Base-by-base conservation (phyloP, 2,888 invertebrate species). In the Lamproptera curius region DNA sequence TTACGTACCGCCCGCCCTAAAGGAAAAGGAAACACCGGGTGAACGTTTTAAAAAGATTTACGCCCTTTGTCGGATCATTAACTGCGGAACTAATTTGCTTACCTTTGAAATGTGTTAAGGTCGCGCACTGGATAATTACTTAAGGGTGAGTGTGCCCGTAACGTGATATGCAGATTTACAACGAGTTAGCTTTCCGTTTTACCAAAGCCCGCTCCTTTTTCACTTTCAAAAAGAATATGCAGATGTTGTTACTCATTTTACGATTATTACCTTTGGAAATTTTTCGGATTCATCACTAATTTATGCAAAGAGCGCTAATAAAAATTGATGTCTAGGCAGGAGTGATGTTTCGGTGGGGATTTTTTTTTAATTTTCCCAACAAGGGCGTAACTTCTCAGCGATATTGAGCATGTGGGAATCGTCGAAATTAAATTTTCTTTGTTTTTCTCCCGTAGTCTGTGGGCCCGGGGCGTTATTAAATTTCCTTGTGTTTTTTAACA, bases 401-500 rank as follows among this genome's bases (percentile, higher is more conserved):
- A 78, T 85, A 85, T 85, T 70, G 80, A 82, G 81, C 84, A 85
- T 87, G 82, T 87, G 86, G 86, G 85, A 87, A 83, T 86, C 80
- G 82, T 80, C 66, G 74, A 79, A 86, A 87, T 86, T 86, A 81
- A 85, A 84, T 86, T 85, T 86, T 82, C 85, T 86, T 86, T 87
- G 82, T 85, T 85, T 84, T 83, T 59, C 72, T 71, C 65, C 63
- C 20, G 69, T 65, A 71, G 74, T 73, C 74, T 68, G 70, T 66
- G 67, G 70, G 75, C 73, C 73, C 72, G 74, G 71, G 74, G 73
- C 82, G 85, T 87, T 88, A 88, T 88, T 88, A 88, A 88, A 88
- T 88, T 87, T 88, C 84, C 87, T 85, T 85, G 86, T 87, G 86
- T 87, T 88, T 88, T 88, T 88, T 87, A 88, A 87, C 87, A 82